Evolutionary conservation across 30 jellyfish, hydroid and myxozoan species (phyloP).

Genomic region (Turritopsis dohrnii): DNA sequence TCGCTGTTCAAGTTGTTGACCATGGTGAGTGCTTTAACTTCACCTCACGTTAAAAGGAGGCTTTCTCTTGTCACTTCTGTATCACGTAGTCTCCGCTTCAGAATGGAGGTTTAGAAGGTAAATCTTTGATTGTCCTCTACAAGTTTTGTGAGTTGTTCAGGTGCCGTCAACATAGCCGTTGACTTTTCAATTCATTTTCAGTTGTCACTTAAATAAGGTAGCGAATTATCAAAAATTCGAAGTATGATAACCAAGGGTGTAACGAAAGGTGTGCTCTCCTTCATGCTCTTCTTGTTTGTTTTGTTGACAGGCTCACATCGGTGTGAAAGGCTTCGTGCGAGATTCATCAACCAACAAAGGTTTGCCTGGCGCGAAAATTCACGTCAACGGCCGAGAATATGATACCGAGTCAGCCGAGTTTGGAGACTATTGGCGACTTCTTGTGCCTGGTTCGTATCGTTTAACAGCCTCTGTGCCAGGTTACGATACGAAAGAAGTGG

Average conservation of each 20-base stretch:
- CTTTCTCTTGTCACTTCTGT: too few relatives aligned
- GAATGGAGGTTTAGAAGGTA: neutral
- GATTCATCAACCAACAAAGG: slow-evolving; percentile 69
- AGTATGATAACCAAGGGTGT: too few relatives aligned
- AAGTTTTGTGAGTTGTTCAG: too few relatives aligned
- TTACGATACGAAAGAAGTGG: slow-evolving; percentile 43
- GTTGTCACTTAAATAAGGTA: too few relatives aligned
- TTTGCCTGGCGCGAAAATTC: slow-evolving; percentile 49
- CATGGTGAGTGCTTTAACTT: slow-evolving; percentile 44
- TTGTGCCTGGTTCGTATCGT: slow-evolving; percentile 87
- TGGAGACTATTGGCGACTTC: slow-evolving; percentile 92
- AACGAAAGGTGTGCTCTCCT: too few relatives aligned
- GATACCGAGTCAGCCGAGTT: slow-evolving; percentile 50
- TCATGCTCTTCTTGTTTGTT: neutral
- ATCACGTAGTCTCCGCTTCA: neutral
- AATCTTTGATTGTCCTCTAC: neutral
- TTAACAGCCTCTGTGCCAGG: slow-evolving; percentile 78
- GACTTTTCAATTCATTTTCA: too few relatives aligned
- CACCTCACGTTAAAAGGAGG: too few relatives aligned
- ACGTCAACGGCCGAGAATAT: slow-evolving; percentile 80
- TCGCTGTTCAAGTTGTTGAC: slow-evolving; percentile 46
- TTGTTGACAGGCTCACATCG: slow-evolving; percentile 66
- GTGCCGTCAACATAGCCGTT: too few relatives aligned
- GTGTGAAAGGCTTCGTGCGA: slow-evolving; percentile 71
- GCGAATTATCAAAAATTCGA: too few relatives aligned